Conservation (phyloP, 1,140 invertebrate genomes). For the Sipha flava region DNA sequence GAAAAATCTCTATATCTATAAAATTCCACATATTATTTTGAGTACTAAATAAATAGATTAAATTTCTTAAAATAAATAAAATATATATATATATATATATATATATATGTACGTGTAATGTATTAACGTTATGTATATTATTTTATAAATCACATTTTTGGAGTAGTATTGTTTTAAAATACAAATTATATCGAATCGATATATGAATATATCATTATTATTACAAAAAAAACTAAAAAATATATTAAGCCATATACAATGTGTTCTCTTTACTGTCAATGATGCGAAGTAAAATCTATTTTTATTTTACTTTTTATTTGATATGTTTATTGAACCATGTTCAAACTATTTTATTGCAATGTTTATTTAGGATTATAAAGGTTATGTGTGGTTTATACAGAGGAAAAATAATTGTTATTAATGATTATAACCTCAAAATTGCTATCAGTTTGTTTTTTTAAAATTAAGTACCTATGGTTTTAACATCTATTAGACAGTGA, state of each 20-base stretch:
- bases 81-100: no score
- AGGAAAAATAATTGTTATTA: neutral
- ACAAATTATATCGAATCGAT: no score
- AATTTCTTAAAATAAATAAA: neutral
- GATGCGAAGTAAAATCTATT: neutral
- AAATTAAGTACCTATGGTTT: neutral
- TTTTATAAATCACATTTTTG: no score
- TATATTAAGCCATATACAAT: neutral
- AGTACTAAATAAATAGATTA: neutral
- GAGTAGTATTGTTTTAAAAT: no score
- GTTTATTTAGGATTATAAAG: constrained; percentile 1
- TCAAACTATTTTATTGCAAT: neutral
- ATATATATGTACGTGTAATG: no score
- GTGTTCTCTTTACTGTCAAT: neutral
- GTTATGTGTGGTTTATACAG: neutral
- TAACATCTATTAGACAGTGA: neutral
- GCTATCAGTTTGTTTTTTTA: neutral
- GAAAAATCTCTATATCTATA: neutral
- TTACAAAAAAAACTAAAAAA: neutral
- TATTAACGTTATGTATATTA: no score
- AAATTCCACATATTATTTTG: neutral
- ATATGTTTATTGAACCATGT: neutral
- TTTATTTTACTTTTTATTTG: neutral
- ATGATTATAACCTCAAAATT: neutral
- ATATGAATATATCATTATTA: neutral